Conservation (phyloP, 37 sponge, comb jelly and placozoan species). For the Oscarella lobularis region DNA sequence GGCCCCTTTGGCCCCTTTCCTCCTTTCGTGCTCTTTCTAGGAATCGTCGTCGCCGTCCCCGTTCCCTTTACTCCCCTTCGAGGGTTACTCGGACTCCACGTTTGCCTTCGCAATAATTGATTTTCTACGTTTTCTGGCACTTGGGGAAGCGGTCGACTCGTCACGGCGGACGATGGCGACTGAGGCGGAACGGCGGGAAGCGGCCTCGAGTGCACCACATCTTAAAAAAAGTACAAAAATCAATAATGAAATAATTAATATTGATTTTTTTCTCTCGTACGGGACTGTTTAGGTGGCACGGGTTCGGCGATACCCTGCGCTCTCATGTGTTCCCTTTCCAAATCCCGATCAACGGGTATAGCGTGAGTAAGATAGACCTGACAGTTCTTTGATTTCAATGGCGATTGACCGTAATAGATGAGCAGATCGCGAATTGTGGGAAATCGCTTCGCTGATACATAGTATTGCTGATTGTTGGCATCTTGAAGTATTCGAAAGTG, state of each 20-base stretch:
- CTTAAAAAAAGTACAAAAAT: too few species aligned
- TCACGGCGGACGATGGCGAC: not conserved
- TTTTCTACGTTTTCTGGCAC: too few species aligned
- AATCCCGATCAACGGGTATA: not conserved
- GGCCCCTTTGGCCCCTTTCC: too few species aligned
- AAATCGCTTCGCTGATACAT: not conserved
- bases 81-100: not conserved
- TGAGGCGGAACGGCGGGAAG: not conserved
- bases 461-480: not conserved
- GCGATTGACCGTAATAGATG: not conserved
- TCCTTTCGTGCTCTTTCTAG: not conserved
- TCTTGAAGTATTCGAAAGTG: not conserved
- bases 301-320: not conserved
- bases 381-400: not conserved
- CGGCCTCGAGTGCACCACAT: not conserved
- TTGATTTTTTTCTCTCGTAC: too few species aligned
- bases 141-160: not conserved
- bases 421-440: not conserved
- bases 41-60: not conserved
- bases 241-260: too few species aligned
- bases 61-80: not conserved
- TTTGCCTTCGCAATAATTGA: not conserved
- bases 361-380: not conserved
- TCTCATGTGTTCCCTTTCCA: not conserved
- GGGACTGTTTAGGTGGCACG: not conserved